Evolutionary conservation across 2,113 vertebrate genomes (phyloP), one percentile per base, ranked within the genome.

Genomic region (Perognathus longimembris): DNA sequence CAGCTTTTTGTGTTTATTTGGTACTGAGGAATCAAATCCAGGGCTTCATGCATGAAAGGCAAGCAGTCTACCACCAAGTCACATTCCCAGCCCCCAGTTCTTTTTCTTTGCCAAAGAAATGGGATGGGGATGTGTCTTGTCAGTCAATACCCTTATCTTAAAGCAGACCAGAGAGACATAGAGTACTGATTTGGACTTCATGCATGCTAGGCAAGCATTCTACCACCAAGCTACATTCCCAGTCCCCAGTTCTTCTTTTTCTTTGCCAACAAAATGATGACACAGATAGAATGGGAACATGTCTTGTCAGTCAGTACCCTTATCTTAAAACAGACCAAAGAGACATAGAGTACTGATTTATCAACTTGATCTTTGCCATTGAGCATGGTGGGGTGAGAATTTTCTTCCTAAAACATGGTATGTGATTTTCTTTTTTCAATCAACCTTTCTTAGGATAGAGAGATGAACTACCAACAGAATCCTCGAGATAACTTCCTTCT

Each of bases 381-480:
- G 34, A 90, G 40, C 61, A 67, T 79, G 70, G n/a, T 54, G 50
- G 94, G 63, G 89, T 74, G 24, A 80, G 11, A 82, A 54, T 89
- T 86, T n/a, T 54, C 89, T 94, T 89, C 70, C 45, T 92, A 81
- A 84, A 34, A 11, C 83, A 63, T 57, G 63, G 32, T 89, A 12
- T 94, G 18, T 89, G 42, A 79, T 85, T 83, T 91, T 92, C 87
- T 61, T 90, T 85, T 92, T 50, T 81, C 42, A 92, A 88, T 54
- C 45, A 61, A 96, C 71, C 70, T n/a, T n/a, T n/a, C 70, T 92
- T 93, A 99, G 99, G 99, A 99, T 97, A 98, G 99, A 98, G 99
- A 99, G 97, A 99, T 99, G 98, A 99, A 98, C 97, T 99, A 99
- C 96, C 98, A 98, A 85, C 99, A 99, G 97, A 99, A 99, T 97